These are phyloP conservation scores for Porites lutea DNA, from an alignment of 64 coral and sea anemone species.

Conservation along the genomic window DNA sequence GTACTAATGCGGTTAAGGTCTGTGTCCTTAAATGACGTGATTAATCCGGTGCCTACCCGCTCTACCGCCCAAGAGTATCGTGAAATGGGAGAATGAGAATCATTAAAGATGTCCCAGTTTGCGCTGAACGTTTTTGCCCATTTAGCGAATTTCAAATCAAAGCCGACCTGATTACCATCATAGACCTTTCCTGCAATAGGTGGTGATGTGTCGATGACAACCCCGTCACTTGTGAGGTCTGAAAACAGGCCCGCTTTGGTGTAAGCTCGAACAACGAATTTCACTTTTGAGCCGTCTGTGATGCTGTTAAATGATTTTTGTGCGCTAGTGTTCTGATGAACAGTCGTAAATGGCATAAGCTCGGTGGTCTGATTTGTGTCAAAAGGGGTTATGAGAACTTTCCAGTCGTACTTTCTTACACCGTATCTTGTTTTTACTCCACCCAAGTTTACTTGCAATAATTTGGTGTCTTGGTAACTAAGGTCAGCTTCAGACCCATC, in stretches of 20 bases:
- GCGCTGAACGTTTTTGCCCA: slow-evolving; percentile 71
- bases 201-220: slow-evolving; percentile 73
- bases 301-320: slow-evolving; percentile 42
- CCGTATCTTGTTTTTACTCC: slow-evolving; percentile 70
- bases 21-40: slow-evolving; percentile 50
- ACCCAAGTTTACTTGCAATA: slow-evolving; percentile 66
- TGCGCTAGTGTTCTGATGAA: slow-evolving; percentile 40
- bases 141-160: slow-evolving; percentile 64
- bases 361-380: slow-evolving; percentile 18
- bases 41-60: slow-evolving; percentile 25
- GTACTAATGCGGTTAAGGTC: slow-evolving; percentile 5
- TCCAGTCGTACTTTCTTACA: slow-evolving; percentile 60
- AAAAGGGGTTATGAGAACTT: slow-evolving; percentile 35
- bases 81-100: slow-evolving; percentile 61
- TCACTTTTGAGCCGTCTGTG: slow-evolving; percentile 68
- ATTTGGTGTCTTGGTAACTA: slow-evolving; percentile 66
- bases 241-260: slow-evolving; percentile 90
- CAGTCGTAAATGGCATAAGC: slow-evolving; percentile 49
- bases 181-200: slow-evolving; percentile 36
- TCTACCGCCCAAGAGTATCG: slow-evolving; percentile 60
- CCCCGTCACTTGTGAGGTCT: slow-evolving; percentile 73
- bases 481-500: slow-evolving; percentile 79
- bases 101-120: slow-evolving; percentile 75
- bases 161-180: slow-evolving; percentile 24
- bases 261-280: slow-evolving; percentile 62